Conservation (phyloP, 1,140 invertebrate species). For the Carposina sasakii region DNA sequence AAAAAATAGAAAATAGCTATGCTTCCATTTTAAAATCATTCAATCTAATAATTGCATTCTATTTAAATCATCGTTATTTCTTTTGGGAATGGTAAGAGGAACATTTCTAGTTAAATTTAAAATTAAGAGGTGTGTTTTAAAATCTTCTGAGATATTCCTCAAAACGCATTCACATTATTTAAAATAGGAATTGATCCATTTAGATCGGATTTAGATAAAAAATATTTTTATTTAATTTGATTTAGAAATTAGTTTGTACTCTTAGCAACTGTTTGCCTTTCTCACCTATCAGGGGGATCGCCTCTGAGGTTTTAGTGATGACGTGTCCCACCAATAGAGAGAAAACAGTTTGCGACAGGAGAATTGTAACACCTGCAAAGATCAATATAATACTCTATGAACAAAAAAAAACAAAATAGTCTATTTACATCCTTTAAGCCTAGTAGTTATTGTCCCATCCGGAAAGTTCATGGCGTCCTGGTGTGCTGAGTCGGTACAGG, state of each 20-base stretch:
- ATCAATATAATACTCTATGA: slow-evolving; percentile 63
- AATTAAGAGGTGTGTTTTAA: too few relatives aligned
- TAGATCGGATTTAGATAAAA: slow-evolving; percentile 15
- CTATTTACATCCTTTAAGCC: slow-evolving; percentile 29
- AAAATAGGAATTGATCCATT: not conserved
- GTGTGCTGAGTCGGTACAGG: slow-evolving; percentile 61
- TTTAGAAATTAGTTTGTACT: slow-evolving; percentile 19
- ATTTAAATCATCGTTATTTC: slow-evolving; percentile 45
- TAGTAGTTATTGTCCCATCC: slow-evolving; percentile 20
- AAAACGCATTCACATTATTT: not conserved
- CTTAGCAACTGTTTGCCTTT: slow-evolving; percentile 38
- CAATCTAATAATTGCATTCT: slow-evolving; percentile 45
- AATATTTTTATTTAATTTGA: not conserved
- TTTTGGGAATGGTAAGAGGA: slow-evolving; percentile 47
- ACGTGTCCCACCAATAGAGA: slow-evolving; percentile 97
- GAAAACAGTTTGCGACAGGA: slow-evolving; percentile 99
- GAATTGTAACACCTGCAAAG: slow-evolving; percentile 98
- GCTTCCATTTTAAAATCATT: slow-evolving; percentile 38
- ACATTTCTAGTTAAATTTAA: too few relatives aligned
- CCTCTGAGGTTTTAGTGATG: slow-evolving; percentile 97
- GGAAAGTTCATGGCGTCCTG: slow-evolving; percentile 34
- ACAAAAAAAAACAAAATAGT: slow-evolving; percentile 46
- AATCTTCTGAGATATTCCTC: slow-evolving; percentile 6
- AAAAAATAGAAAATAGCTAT: slow-evolving; percentile 44
- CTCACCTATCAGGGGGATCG: slow-evolving; percentile 97